Evolutionary conservation across 2,888 invertebrate genomes (phyloP), one percentile per base, ranked within the genome.

Genomic region (Doris montereyensis): DNA sequence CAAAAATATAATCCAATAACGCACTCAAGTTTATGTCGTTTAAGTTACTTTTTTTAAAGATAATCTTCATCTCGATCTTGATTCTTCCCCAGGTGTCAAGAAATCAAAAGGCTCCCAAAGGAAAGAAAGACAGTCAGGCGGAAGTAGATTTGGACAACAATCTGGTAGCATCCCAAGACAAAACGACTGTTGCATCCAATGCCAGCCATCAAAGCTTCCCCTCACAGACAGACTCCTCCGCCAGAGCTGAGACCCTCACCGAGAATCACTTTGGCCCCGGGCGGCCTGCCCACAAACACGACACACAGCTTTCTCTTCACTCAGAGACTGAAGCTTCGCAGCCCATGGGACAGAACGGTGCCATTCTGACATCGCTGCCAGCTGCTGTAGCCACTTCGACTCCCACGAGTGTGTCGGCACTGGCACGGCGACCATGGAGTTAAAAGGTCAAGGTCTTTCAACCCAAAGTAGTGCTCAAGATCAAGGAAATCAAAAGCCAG

Each of bases 51-150:
- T 13, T 32, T 2, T 30, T 26, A 30, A 21, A 75, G 17, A 2
- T 32, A 24, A 21, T 21, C n/a, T 30, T 41, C n/a, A n/a, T 76
- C 17, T 17, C 21, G 52, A 17, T 28, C 17, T 60, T 10, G 52
- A 21, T 67, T 2, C 32, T 0, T 75, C n/a, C 58, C n/a, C 68
- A 76, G 76, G 76, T 76, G 8, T 67, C 76, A 17, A 76, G 76
- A 76, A 76, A 76, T 68, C 76, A 76, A 41, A 76, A 67, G 28
- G 28, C 24, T n/a, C 68, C 76, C 34, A 76, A n/a, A 32, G 58
- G 21, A n/a, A 76, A 70, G 21, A 67, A 68, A 76, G 76, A 76
- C 28, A 76, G 76, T 57, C 57, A 68, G 34, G 24, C 62, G 10
- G 76, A 67, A 24, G 60, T n/a, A n/a, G n/a, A n/a, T n/a, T n/a